Evolutionary conservation across 2,888 invertebrate species (phyloP), one percentile per base, ranked within the genome.

Genomic region (Drosophila parthenogenetica): DNA sequence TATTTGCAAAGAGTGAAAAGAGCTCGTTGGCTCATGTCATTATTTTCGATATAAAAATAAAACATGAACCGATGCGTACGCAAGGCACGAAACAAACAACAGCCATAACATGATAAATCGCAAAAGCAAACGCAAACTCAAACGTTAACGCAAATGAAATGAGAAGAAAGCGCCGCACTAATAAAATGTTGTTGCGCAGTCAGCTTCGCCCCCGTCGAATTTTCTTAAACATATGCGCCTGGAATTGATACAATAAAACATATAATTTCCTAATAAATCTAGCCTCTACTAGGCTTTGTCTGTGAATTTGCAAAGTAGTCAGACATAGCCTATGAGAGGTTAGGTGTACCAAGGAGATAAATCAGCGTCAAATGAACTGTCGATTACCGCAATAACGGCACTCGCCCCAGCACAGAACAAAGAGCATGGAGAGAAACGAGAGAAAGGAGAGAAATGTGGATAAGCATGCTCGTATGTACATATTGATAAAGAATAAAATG

Each of bases 231-330:
- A 39, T n/a, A 29, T 29, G 8, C 22, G 25, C 29, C 14, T 46
- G 7, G 3, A 17, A 40, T 46, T 57, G 46, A 25, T 46, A 48
- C 17, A 37, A n/a, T 29, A 22, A 10, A 22, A 40, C 16, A 29
- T 7, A 16, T 8, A 29, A 53, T 59, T 69, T 73, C 86, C 89
- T 87, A 73, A 69, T 87, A 89, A 92, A 93, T 93, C 92, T 94
- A 94, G 94, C 94, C 94, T 94, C 94, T 94, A 93, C 94, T 94
- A 94, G 94, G 94, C 94, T 94, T 94, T 94, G 94, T 94, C 94
- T 94, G 93, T 93, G 88, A 78, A 55, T 72, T 71, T 55, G 29
- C 42, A 64, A 76, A 37, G 19, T 25, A 16, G 80, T 90, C 91
- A 93, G 94, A 94, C 94, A 94, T 94, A 94, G 94, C 94, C 94